phyloP scores from a whole-genome alignment of 2,797 vertebrate genomes.

The Smutsia gigantea region DNA sequence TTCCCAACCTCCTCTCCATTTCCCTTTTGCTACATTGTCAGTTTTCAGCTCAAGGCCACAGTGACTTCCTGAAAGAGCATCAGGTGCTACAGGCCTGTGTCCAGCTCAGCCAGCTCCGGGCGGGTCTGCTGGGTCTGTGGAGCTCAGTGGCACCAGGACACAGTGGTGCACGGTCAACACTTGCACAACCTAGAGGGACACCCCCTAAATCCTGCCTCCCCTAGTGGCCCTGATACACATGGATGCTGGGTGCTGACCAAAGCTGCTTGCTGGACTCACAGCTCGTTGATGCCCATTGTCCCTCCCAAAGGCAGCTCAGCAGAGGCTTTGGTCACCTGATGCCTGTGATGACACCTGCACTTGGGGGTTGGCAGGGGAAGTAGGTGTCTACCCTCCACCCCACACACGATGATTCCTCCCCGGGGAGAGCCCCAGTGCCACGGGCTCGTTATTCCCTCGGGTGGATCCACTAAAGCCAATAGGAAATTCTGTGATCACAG shows the following conservation, averaged over 20 bases:
- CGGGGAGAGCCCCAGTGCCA: not conserved
- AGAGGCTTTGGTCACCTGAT: not conserved
- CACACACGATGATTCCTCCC: not conserved
- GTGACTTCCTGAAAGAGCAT: not conserved
- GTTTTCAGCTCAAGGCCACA: not conserved
- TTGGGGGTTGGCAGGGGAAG: not conserved
- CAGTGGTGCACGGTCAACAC: not conserved
- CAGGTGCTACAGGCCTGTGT: too few relatives aligned
- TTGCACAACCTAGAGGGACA: rapidly evolving
- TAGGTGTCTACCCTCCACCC: not conserved
- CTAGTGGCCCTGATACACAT: not conserved
- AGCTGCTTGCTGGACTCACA: not conserved
- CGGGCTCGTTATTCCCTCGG: not conserved
- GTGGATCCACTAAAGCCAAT: not conserved
- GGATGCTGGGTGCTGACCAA: rapidly evolving
- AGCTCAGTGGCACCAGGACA: not conserved
- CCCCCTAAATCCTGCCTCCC: not conserved
- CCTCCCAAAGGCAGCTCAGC: not conserved
- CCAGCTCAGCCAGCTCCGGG: too few relatives aligned
- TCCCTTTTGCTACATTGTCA: not conserved
- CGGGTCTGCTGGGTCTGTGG: not conserved
- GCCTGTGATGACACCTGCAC: rapidly evolving
- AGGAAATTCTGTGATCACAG: not conserved
- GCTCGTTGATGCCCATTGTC: rapidly evolving
- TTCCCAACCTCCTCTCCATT: not conserved